A percentile compares a stretch with the other conserved stretches of the same genome.
Conservation (phyloP, 2,797 vertebrate genomes). For the Labeo calbasu region DNA sequence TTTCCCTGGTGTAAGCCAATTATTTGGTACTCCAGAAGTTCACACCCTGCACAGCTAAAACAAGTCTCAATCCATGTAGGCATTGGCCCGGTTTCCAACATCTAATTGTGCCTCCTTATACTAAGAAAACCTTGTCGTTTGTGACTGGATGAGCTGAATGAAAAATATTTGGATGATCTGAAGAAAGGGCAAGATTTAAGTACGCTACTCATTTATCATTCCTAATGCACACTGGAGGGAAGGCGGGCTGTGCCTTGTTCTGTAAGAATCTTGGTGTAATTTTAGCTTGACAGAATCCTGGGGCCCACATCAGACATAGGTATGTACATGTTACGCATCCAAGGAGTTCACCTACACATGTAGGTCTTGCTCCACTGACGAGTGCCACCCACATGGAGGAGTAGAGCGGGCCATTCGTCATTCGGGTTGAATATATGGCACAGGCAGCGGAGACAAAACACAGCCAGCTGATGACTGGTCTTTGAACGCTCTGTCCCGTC, state of each 20-base stretch:
- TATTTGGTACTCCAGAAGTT: slow-evolving; percentile 37
- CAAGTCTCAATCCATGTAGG: slow-evolving; percentile 30
- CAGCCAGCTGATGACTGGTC: slow-evolving; percentile 54
- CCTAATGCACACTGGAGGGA: slow-evolving; percentile 3
- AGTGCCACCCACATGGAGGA: slow-evolving; percentile 62
- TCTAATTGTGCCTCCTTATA: slow-evolving; percentile 41
- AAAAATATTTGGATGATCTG: slow-evolving; percentile 50
- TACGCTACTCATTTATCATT: slow-evolving; percentile 53
- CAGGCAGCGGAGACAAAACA: slow-evolving; percentile 55
- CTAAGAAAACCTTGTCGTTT: slow-evolving; percentile 31
- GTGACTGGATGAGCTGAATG: slow-evolving; percentile 43
- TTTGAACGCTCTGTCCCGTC: slow-evolving; percentile 36
- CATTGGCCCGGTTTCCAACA: slow-evolving; percentile 24
- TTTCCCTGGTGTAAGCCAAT: slow-evolving; percentile 52
- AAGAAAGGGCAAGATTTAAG: slow-evolving; percentile 42
- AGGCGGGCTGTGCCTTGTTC: slow-evolving; percentile 6
- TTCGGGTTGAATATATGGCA: slow-evolving; percentile 58
- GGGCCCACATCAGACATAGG: slow-evolving; percentile 48
- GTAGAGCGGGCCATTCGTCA: slow-evolving; percentile 62
- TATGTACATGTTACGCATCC: slow-evolving; percentile 42
- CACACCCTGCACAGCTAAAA: slow-evolving; percentile 30
- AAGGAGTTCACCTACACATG: slow-evolving; percentile 52
- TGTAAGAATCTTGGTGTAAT: slow-evolving; percentile 39
- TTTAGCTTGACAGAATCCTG: slow-evolving; percentile 42
- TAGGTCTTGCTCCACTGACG: slow-evolving; percentile 52